Evolutionary conservation across 2,797 vertebrate genomes (phyloP), one percentile per base, ranked within the genome.

Genomic region (Acomys russatus): DNA sequence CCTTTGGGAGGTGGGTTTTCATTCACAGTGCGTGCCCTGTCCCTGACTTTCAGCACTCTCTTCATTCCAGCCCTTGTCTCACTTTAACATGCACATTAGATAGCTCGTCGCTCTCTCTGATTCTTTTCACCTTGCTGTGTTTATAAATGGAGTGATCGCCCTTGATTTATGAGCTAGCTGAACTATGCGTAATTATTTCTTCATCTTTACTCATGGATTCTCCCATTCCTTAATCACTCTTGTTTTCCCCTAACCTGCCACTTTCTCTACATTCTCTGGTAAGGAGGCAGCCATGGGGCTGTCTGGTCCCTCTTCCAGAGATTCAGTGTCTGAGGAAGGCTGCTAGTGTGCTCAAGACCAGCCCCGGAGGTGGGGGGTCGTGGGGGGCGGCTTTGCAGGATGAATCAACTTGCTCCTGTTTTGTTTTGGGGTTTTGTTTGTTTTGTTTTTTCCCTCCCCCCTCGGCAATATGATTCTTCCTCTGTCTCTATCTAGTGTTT

Each of bases 141-240:
- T 96, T 88, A 64, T 66, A 95, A 94, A 83, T 88, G 92, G 93
- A 94, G 91, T 74, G 74, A 94, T 92, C 23, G 0, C 61, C 90
- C 97, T 96, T 97, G 96, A 97, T 97, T 96, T 97, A 96, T 91
- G 97, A 95, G 90, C 96, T 89, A 91, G 95, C 79, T 64, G 71
- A 94, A 92, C 92, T 93, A 86, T 89, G 91, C 3, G 12, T 90
- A 96, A 96, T 97, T 97, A 94, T 97, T 97, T 94, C 94, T 97
- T 96, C 96, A 92, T 97, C 93, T 97, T 96, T 77, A 93, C 97
- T 96, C 96, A 79, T 28, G 88, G 93, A 88, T 94, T 94, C 96
- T 88, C 82, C 83, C 96, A 79, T 87, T 88, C 83, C 90, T 91
- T 97, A 94, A 95, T 97, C 95, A 94, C 83, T 96, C 97, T 74